phyloP scores from a whole-genome alignment of 2,797 vertebrate genomes.

The Antrozous pallidus region DNA sequence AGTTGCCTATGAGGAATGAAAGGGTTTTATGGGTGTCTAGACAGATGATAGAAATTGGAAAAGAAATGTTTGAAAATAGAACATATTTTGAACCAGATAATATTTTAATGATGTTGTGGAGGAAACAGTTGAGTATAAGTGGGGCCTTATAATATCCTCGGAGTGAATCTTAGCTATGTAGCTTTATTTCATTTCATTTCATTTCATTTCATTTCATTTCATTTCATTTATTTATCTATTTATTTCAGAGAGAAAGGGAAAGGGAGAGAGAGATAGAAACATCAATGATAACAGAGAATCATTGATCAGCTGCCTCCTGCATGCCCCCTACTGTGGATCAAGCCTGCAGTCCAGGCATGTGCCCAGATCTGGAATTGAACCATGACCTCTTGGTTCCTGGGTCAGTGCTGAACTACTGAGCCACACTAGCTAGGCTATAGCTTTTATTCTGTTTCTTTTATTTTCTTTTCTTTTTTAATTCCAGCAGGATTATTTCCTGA shows the following conservation, averaged over 20 bases:
- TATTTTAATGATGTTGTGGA: conserved; percentile 4
- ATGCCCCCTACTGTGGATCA: too few species aligned
- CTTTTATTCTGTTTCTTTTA: background rate
- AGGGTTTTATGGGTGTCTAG: background rate
- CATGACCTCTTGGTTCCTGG: too few species aligned
- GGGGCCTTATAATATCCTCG: background rate
- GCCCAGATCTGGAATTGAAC: too few species aligned
- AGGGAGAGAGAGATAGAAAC: too few species aligned
- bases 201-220: too few species aligned
- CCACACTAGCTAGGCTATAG: background rate
- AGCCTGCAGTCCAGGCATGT: too few species aligned
- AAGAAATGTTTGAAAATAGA: conserved; percentile 11
- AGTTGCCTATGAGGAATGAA: conserved; percentile 24
- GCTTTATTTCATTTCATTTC: too few species aligned
- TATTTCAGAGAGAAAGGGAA: too few species aligned
- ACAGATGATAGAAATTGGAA: conserved; percentile 11
- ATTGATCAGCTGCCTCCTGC: too few species aligned
- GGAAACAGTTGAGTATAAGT: background rate
- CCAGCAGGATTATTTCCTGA: background rate
- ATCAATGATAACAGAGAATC: too few species aligned
- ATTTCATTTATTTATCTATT: too few species aligned
- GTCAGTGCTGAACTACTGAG: too few species aligned
- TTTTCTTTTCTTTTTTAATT: background rate
- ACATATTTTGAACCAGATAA: conserved; percentile 30
- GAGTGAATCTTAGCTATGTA: background rate